Percentiles rank a stretch among this genome's conserved stretches.
Conservation (phyloP, 2,888 invertebrate genomes). For the Apamea anceps region DNA sequence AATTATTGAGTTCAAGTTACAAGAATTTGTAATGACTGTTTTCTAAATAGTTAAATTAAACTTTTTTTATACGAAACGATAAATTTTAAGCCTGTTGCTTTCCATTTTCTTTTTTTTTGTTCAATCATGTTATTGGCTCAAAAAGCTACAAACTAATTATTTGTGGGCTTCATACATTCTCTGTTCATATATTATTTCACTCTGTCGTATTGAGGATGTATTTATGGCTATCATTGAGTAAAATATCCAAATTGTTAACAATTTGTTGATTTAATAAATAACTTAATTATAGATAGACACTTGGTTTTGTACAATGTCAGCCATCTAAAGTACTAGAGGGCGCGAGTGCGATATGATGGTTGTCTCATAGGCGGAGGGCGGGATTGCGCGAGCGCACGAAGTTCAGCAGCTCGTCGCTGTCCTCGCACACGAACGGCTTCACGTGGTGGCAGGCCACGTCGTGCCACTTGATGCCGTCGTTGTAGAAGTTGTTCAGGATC, state of each 20-base stretch:
- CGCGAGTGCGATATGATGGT: constrained; percentile 62
- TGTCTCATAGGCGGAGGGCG: constrained; percentile 93
- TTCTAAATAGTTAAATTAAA: constrained; percentile 6
- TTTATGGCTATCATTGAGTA: constrained; percentile 65
- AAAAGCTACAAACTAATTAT: constrained; percentile 22
- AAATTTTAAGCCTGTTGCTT: neutral
- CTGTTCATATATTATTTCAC: constrained; percentile 46
- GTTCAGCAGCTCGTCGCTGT: constrained; percentile 96
- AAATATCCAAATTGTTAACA: constrained; percentile 64
- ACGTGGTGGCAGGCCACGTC: constrained; percentile 96
- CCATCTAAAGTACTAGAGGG: constrained; percentile 81
- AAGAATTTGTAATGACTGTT: neutral
- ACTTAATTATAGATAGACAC: constrained; percentile 85
- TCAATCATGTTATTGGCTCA: neutral
- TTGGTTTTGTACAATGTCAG: constrained; percentile 88
- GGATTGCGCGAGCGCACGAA: constrained; percentile 97
- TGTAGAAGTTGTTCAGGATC: constrained; percentile 97
- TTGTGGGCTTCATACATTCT: neutral
- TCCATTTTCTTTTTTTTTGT: neutral
- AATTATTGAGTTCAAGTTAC: neutral
- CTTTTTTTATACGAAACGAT: neutral
- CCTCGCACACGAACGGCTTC: constrained; percentile 97
- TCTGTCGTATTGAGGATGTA: constrained; percentile 43
- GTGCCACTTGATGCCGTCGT: constrained; percentile 96
- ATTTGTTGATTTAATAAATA: constrained; percentile 83